Evolutionary conservation across 2,888 invertebrate species (phyloP), one percentile per base, ranked within the genome.

Genomic region (Notodonta ziczac): DNA sequence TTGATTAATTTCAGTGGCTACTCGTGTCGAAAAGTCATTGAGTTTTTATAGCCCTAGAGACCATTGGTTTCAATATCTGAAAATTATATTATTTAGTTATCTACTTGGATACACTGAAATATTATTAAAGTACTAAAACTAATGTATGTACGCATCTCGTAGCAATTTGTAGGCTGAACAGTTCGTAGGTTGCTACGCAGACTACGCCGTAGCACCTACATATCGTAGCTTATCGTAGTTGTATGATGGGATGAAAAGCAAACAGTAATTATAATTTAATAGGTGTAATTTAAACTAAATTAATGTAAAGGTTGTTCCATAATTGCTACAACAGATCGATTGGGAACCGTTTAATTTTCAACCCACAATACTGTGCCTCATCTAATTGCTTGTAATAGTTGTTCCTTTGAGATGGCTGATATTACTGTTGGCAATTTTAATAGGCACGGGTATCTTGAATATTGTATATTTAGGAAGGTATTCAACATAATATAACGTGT

Each of bases 201-300:
- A n/a, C 46, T 46, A 46, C 46, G 46, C 46, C 46, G 46, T 46
- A 46, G 46, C 46, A 46, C n/a, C 5, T 46, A 46, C 46, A 5
- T n/a, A 46, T 2, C 10, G n/a, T 5, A 10, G 3, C 44, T 24
- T 24, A 44, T 12, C n/a, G n/a, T 9, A 12, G 12, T 44, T 10
- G 12, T 44, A 5, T 5, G 12, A 44, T 46, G 6, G 46, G 46
- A 46, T n/a, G 5, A 5, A 46, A 46, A 46, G 5, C 5, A 46
- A 46, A 46, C n/a, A n/a, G 46, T 46, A 46, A 46, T 46, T 46
- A 46, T 4, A 46, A 46, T 46, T 46, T 46, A n/a, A 46, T 46
- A 46, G 13, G 13, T n/a, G 5, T n/a, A n/a, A 46, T n/a, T 46
- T 10, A 13, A 46, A 0, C 13, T 13, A 46, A 46, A 46, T 46